Evolutionary conservation across 1,140 invertebrate species (phyloP), one percentile per base, ranked within the genome.

Genomic region (Archivesica marissinica): DNA sequence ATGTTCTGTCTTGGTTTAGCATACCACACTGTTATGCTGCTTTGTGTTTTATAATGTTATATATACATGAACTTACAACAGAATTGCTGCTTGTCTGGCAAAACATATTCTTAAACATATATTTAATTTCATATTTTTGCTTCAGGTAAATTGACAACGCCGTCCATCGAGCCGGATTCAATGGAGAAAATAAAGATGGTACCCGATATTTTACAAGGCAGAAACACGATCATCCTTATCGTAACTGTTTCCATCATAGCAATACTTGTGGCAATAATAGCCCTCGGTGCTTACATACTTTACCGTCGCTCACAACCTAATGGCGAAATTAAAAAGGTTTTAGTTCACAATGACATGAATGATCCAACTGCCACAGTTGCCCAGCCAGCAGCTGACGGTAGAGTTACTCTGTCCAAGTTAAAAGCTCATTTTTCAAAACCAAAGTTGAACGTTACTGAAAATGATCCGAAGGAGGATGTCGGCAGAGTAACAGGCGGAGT

Each of bases 371-470:
- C 82, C 1, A 20, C 39, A 6, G 4, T 47, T n/a, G n/a, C 56
- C 23, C 41, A 50, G n/a, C 23, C 74, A 0, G 64, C 35, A 17
- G 44, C 82, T 30, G 82, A 85, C 50, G 82, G 82, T 0, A 39
- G 82, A 28, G 82, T 85, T n/a, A 85, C 82, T 11, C 47, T 85
- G 9, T 85, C 82, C 9, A 85, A 85, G 35, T 64, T 85, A 35
- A 85, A 85, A 44, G 82, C 74, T 28, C 82, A 85, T 70, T 85
- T 85, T 66, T 77, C 72, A 28, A 85, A 85, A 41, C 66, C 82
- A 6, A 85, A 85, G 25, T 56, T 70, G 35, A 76, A 56, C 38
- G 39, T 64, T 2, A 59, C 38, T 44, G 61, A 33, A 41, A 44
- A 81, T 7, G 35, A 59, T 30, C 11, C 30, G 15, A 20, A 6